Evolutionary conservation across 2,113 vertebrate species (phyloP), one percentile per base, ranked within the genome.

Genomic region (Paramisgurnus dabryanus): DNA sequence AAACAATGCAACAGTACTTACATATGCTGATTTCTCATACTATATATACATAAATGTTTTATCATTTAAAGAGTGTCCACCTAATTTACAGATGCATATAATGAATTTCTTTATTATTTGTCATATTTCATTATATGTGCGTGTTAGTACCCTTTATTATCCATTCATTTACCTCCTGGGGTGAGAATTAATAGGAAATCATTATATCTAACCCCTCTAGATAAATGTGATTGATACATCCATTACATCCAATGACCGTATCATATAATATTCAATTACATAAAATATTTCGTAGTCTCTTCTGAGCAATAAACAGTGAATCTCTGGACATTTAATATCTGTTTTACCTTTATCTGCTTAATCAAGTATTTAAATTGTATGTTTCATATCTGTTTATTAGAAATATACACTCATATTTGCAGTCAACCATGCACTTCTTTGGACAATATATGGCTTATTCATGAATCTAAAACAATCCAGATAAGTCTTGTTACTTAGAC

Each of bases 191-290:
- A 64, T 17, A 47, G 34, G 58, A 58, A 75, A 22, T 4, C 12
- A 17, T 64, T 75, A 61, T 45, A 73, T 45, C 50, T 41, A 11
- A 57, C 69, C 18, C 49, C 34, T 71, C 58, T 63, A 18, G 41
- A 75, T 49, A 17, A 41, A 22, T 63, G 63, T 75, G 58, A 58
- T 50, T 69, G 22, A 40, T 50, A 65, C 73, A 70, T 27, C 70
- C 34, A 76, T 43, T 79, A 34, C 79, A 75, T 53, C 49, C 64
- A 43, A 41, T 79, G 74, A 70, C 50, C 66, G 22, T 79, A 8
- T 67, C 66, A 53, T 75, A 12, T 40, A 47, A 43, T 74, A 1
- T 34, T 34, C 27, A 2, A 34, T 34, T 34, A 3, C 27, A 34
- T 34, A 34, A 34, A 34, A 27, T 17, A 45, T 17, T 45, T 11